These are phyloP conservation scores for Lophura nycthemera DNA, from an alignment of 2,113 vertebrate genomes.

Conservation along the genomic window DNA sequence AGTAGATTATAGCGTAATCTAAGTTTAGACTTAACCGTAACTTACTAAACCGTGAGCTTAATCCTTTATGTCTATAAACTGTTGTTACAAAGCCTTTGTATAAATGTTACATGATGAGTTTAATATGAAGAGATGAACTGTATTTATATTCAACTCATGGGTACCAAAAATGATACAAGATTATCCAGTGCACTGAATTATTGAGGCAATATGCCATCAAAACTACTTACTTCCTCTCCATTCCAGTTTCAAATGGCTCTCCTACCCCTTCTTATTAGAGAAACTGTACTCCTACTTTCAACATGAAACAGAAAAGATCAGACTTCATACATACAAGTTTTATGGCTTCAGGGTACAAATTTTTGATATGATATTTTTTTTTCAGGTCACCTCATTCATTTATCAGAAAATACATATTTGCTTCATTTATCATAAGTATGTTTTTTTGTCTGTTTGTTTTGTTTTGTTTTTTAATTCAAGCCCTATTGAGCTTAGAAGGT, in stretches of 20 bases:
- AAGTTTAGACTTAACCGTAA: too few relatives aligned
- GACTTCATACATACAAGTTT: background rate
- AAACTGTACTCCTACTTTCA: background rate
- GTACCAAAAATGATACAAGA: background rate
- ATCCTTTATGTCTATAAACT: background rate
- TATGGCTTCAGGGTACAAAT: background rate
- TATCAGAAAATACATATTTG: background rate
- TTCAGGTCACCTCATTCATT: background rate
- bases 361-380: background rate
- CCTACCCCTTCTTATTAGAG: background rate
- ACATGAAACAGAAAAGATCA: background rate
- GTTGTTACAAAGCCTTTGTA: background rate
- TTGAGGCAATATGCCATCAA: background rate
- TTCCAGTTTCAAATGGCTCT: background rate
- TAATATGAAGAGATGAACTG: accelerated
- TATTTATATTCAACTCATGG: background rate
- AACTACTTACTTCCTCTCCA: accelerated
- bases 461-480: background rate
- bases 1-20: background rate
- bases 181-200: background rate
- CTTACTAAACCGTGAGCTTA: background rate
- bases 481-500: background rate
- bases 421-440: background rate
- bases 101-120: background rate
- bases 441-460: too few relatives aligned